These are phyloP conservation scores for Synanthedon myopaeformis DNA, from an alignment of 2,888 invertebrate genomes.

Conservation along the genomic window DNA sequence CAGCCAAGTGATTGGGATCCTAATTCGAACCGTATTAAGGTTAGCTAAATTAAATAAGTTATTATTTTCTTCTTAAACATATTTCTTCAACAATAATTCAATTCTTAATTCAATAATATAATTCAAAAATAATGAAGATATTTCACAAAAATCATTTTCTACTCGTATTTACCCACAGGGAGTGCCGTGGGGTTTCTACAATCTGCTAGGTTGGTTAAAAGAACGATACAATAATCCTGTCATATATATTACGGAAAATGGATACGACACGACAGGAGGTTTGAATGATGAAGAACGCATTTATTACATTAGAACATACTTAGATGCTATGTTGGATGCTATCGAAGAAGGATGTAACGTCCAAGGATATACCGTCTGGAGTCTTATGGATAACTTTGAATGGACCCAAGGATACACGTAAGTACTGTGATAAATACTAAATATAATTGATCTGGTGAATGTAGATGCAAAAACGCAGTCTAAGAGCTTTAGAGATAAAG, in stretches of 20 bases:
- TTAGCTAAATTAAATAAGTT: neutral
- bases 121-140: no score
- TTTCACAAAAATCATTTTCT: neutral
- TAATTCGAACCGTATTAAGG: slow-evolving; percentile 8
- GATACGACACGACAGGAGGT: slow-evolving; percentile 28
- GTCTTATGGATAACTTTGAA: slow-evolving; percentile 74
- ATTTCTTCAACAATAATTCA: no score
- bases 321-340: slow-evolving; percentile 47
- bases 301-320: slow-evolving; percentile 34
- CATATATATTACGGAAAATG: slow-evolving; percentile 71
- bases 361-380: slow-evolving; percentile 41
- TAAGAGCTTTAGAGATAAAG: no score
- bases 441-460: no score
- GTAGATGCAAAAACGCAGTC: no score
- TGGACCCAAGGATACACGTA: slow-evolving; percentile 68
- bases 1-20: slow-evolving; percentile 13
- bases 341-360: slow-evolving; percentile 51
- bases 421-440: slow-evolving; percentile 14
- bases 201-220: slow-evolving; percentile 57
- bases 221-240: slow-evolving; percentile 58
- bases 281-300: slow-evolving; percentile 48
- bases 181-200: slow-evolving; percentile 69
- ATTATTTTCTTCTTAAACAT: no score
- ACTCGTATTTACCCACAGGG: slow-evolving; percentile 19
- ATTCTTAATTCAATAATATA: no score